phyloP scores from a whole-genome alignment of 2,113 vertebrate genomes.

The Jaculus jaculus region DNA sequence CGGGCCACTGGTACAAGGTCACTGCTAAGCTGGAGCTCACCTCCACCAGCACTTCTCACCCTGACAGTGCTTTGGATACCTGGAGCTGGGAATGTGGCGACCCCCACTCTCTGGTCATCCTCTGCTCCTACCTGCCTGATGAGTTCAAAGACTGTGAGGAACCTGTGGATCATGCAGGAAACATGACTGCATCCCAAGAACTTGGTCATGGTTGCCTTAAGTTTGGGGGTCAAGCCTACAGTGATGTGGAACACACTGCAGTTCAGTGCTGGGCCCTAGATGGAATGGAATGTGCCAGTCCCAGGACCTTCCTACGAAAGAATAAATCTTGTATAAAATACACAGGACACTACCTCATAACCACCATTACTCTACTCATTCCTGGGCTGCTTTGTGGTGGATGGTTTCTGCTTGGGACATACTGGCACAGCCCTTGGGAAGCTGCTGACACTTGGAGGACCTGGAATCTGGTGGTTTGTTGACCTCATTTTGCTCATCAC shows the following conservation, averaged over 20 bases:
- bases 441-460: slow-evolving; percentile 94
- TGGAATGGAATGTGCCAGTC: slow-evolving; percentile 93
- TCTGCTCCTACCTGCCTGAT: slow-evolving; percentile 93
- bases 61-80: slow-evolving; percentile 53
- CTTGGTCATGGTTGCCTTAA: slow-evolving; percentile 89
- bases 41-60: slow-evolving; percentile 63
- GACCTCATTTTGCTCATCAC: slow-evolving; percentile 98
- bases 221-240: slow-evolving; percentile 95
- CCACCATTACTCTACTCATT: slow-evolving; percentile 98
- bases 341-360: slow-evolving; percentile 98
- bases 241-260: slow-evolving; percentile 91
- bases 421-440: slow-evolving; percentile 97
- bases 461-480: slow-evolving; percentile 99
- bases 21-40: slow-evolving; percentile 72
- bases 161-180: slow-evolving; percentile 91
- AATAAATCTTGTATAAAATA: slow-evolving; percentile 97
- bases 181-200: slow-evolving; percentile 87
- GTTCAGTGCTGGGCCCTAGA: slow-evolving; percentile 92
- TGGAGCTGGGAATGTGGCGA: slow-evolving; percentile 85
- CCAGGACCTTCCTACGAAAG: slow-evolving; percentile 90
- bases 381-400: slow-evolving; percentile 97
- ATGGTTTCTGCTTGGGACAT: slow-evolving; percentile 98
- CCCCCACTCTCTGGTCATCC: slow-evolving; percentile 90
- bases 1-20: slow-evolving; percentile 89
- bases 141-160: slow-evolving; percentile 93